Percentiles rank a stretch among this genome's conserved stretches.
These are phyloP conservation scores for Tarsius wallacei DNA, from an alignment of 2,797 vertebrate species.

Conservation along the genomic window DNA sequence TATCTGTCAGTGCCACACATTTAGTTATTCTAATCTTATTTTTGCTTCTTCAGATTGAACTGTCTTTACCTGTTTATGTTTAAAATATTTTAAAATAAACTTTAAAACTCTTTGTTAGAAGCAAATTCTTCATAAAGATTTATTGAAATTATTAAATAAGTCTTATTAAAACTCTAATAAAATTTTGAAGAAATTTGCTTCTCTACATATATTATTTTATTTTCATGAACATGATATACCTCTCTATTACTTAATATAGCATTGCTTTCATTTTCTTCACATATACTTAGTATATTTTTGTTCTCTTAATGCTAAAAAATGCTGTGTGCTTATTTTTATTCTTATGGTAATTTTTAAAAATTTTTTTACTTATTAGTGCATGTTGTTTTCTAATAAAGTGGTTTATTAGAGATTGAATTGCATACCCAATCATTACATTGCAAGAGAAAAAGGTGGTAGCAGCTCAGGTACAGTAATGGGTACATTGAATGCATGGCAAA, in stretches of 20 bases:
- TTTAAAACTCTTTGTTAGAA: background rate
- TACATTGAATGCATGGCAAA: too few relatives aligned
- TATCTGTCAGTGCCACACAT: background rate
- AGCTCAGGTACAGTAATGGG: background rate
- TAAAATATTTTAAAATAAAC: background rate
- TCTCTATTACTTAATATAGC: background rate
- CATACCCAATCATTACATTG: background rate
- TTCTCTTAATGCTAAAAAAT: background rate
- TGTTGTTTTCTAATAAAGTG: background rate
- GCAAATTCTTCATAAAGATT: background rate
- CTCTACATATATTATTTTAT: background rate
- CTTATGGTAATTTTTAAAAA: background rate
- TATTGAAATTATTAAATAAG: background rate
- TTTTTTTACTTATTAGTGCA: background rate
- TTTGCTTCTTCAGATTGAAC: background rate
- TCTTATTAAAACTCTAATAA: background rate
- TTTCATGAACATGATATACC: background rate
- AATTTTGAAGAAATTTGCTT: background rate
- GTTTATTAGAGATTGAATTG: background rate
- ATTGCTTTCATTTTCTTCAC: background rate
- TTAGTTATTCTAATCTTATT: background rate
- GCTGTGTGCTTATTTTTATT: background rate
- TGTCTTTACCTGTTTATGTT: background rate
- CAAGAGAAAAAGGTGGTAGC: background rate
- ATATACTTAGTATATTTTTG: background rate